A percentile compares a stretch with the other conserved stretches of the same genome.
phyloP scores from a whole-genome alignment of 2,888 invertebrate genomes.

The Drosophila peninsularis region DNA sequence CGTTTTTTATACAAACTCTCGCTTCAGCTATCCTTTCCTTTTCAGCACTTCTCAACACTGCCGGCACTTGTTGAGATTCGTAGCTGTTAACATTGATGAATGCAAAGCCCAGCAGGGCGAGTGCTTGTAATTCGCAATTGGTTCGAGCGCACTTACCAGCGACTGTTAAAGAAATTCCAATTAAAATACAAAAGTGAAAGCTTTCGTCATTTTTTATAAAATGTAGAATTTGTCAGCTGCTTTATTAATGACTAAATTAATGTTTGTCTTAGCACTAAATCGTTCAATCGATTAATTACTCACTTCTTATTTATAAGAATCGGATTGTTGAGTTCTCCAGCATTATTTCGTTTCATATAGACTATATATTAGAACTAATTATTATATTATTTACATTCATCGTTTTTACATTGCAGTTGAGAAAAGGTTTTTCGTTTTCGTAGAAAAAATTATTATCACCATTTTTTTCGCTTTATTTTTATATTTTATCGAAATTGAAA shows the following conservation, averaged over 20 bases:
- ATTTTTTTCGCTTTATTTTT: slow-evolving; percentile 43
- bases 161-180: slow-evolving; percentile 1
- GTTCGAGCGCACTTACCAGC: slow-evolving; percentile 14
- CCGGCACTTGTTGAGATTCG: slow-evolving; percentile 3
- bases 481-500: slow-evolving; percentile 59
- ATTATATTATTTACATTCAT: slow-evolving; percentile 45
- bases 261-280: slow-evolving; percentile 57
- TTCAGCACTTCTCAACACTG: not conserved
- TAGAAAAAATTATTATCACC: slow-evolving; percentile 79
- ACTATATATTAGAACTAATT: slow-evolving; percentile 34
- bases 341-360: slow-evolving; percentile 2
- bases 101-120: slow-evolving; percentile 15
- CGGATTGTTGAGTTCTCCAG: slow-evolving; percentile 62
- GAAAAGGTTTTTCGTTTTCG: slow-evolving; percentile 49
- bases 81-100: slow-evolving; percentile 25
- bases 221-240: slow-evolving; percentile 74
- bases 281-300: slow-evolving; percentile 51
- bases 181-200: not conserved
- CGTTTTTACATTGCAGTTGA: slow-evolving; percentile 51
- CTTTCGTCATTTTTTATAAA: slow-evolving; percentile 59
- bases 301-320: slow-evolving; percentile 44
- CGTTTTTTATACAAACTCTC: not conserved
- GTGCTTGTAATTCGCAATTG: slow-evolving; percentile 46
- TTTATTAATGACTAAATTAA: slow-evolving; percentile 56
- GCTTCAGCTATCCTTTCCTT: too few species aligned